A percentile compares a stretch with the other conserved stretches of the same genome.
Evolutionary conservation across 2,797 vertebrate genomes (phyloP).

Genomic region (Crocodylus rhombifer): DNA sequence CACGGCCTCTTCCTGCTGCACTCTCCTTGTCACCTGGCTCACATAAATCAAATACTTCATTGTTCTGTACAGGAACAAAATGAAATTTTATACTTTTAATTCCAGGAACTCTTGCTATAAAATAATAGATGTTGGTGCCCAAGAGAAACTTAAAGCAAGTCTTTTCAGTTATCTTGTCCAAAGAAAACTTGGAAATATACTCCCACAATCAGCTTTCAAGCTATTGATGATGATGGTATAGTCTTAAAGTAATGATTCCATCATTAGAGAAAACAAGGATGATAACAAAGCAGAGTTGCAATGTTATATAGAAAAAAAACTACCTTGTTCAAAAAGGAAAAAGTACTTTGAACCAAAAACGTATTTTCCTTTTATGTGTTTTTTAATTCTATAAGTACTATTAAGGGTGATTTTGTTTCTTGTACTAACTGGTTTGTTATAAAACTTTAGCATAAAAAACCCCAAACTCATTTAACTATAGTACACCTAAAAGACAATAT

Average conservation of each 20-base stretch:
- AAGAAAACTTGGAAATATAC: too few relatives aligned
- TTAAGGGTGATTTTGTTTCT: background rate
- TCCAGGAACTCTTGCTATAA: background rate
- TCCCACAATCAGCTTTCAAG: background rate
- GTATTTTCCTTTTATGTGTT: background rate
- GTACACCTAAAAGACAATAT: background rate
- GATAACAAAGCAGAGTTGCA: background rate
- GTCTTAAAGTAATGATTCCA: background rate
- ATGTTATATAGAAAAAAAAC: background rate
- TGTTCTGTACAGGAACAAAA: slow-evolving; percentile 29
- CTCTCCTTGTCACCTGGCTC: background rate
- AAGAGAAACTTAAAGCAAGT: background rate
- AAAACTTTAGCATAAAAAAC: background rate
- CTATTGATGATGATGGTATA: background rate
- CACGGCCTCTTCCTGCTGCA: slow-evolving; percentile 13
- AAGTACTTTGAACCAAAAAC: background rate
- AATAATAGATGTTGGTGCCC: background rate
- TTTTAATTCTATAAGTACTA: too few relatives aligned
- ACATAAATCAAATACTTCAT: background rate
- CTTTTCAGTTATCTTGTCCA: background rate
- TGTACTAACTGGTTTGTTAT: background rate
- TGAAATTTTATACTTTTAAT: background rate
- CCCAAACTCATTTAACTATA: background rate
- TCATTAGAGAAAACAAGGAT: background rate
- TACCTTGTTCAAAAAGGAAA: background rate